Evolutionary conservation across 2,113 vertebrate species (phyloP).

Genomic region (Atrichornis clamosus): DNA sequence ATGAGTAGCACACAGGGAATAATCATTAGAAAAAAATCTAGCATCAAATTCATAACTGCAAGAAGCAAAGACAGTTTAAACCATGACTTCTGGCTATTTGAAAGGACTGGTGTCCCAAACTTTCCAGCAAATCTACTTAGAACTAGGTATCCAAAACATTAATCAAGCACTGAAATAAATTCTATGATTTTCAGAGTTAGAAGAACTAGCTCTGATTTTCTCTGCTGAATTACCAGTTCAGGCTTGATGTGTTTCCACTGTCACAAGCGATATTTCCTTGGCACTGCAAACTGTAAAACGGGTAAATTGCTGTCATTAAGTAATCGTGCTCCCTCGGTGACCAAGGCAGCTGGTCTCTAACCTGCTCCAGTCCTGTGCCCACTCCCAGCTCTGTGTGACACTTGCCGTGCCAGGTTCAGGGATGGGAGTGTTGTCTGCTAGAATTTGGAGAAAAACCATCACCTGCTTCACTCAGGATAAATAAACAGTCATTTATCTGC

Average conservation of each 20-base stretch:
- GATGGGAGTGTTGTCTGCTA: background rate
- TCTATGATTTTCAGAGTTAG: background rate
- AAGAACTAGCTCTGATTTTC: background rate
- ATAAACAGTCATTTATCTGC: background rate
- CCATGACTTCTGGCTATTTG: background rate
- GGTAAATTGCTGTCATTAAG: slow-evolving; percentile 45
- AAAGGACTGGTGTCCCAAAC: background rate
- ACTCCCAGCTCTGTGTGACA: background rate
- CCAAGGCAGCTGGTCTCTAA: background rate
- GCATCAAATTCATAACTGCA: background rate
- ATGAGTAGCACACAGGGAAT: background rate
- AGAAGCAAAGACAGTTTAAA: background rate
- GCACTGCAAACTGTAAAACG: background rate
- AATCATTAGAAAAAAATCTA: background rate
- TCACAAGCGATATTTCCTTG: background rate
- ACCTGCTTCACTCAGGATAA: background rate
- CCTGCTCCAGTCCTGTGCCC: background rate
- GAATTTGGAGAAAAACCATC: background rate
- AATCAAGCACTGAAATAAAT: background rate
- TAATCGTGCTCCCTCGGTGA: slow-evolving; percentile 30
- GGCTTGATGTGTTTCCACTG: slow-evolving; percentile 13
- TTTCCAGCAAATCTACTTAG: background rate
- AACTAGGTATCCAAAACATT: background rate
- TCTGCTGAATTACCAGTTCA: background rate
- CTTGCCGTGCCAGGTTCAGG: background rate